A percentile compares a stretch with the other conserved stretches of the same genome.
These are phyloP conservation scores for Cydia amplana DNA, from an alignment of 1,140 invertebrate species.

Conservation along the genomic window DNA sequence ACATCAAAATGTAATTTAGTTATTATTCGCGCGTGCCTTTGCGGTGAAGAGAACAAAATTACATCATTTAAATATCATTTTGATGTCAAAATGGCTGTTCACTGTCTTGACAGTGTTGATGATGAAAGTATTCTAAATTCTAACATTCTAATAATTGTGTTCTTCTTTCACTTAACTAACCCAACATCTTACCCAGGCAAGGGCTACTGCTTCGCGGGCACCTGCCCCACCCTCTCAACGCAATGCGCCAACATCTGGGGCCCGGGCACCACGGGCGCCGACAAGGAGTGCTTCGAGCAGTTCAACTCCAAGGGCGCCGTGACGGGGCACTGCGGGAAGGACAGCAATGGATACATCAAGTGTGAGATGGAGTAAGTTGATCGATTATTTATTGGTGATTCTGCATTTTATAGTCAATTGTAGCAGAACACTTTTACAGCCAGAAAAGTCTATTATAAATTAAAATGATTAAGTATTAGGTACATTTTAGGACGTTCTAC, in stretches of 20 bases:
- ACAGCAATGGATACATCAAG: slow-evolving; percentile 88
- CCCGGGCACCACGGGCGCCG: slow-evolving; percentile 86
- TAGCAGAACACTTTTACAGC: no score
- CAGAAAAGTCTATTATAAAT: no score
- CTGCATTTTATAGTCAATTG: no score
- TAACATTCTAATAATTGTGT: neutral
- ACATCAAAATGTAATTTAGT: no score
- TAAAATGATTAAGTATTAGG: no score
- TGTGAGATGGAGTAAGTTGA: slow-evolving; percentile 91
- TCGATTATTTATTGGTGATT: no score
- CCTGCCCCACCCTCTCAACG: slow-evolving; percentile 91
- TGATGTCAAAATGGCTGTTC: no score
- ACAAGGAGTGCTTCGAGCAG: slow-evolving; percentile 93
- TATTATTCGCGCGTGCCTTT: no score
- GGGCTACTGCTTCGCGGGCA: slow-evolving; percentile 94
- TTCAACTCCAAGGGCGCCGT: slow-evolving; percentile 97
- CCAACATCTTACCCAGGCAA: slow-evolving; percentile 50
- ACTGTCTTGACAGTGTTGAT: no score
- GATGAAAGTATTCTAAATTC: neutral
- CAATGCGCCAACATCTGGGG: slow-evolving; percentile 97
- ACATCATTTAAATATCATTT: no score
- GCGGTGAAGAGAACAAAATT: no score
- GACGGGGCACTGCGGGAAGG: slow-evolving; percentile 95
- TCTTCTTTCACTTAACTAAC: neutral
- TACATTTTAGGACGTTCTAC: no score